Conservation (phyloP, 2,888 invertebrate species). For the Dilophus febrilis region DNA sequence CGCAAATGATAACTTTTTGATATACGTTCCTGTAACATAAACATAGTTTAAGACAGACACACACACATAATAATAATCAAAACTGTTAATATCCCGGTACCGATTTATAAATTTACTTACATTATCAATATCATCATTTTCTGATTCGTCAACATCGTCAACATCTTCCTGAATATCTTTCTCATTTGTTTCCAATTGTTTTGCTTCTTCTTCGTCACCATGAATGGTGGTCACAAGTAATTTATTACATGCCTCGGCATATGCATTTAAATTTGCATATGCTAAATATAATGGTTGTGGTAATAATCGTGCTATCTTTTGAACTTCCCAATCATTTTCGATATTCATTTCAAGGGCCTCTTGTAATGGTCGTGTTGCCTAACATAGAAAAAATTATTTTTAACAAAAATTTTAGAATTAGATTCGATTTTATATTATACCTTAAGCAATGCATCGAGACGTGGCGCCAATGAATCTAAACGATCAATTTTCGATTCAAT, state of each 20-base stretch:
- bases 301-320: conserved; percentile 54
- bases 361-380: conserved; percentile 77
- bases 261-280: conserved; percentile 70
- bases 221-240: conserved; percentile 35
- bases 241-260: conserved; percentile 53
- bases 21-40: conserved; percentile 2
- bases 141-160: conserved; percentile 43
- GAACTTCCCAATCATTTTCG: conserved; percentile 62
- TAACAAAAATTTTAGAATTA: too few relatives aligned
- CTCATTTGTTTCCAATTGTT: conserved; percentile 35
- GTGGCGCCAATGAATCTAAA: conserved; percentile 66
- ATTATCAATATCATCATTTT: conserved; percentile 30
- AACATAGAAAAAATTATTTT: conserved; percentile 8
- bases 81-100: too few relatives aligned
- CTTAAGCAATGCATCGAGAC: conserved; percentile 50
- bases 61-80: background rate
- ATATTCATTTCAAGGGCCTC: conserved; percentile 68
- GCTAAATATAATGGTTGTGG: conserved; percentile 72
- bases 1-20: conserved; percentile 10
- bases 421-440: conserved; percentile 18
- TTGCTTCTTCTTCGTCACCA: conserved; percentile 55
- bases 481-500: conserved; percentile 59
- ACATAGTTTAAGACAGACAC: too few relatives aligned
- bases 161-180: conserved; percentile 35
- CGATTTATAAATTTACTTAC: background rate